phyloP scores from a whole-genome alignment of 2,888 invertebrate species.

The Sussaba pulchella region DNA sequence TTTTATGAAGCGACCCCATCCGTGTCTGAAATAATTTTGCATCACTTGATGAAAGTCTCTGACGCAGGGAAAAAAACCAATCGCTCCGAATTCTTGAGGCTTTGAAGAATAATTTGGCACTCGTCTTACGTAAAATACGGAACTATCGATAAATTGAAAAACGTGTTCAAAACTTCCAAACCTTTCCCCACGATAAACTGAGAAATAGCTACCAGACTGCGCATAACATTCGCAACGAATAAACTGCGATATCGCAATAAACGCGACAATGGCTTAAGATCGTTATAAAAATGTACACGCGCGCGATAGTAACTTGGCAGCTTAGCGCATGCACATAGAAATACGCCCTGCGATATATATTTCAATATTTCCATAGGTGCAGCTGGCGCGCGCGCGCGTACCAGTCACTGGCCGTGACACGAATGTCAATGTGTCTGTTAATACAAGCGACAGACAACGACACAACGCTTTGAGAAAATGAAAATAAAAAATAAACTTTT shows the following conservation, averaged over 20 bases:
- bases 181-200: too few relatives aligned
- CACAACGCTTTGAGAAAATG: constrained; percentile 28
- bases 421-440: constrained; percentile 76
- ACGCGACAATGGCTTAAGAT: constrained; percentile 40
- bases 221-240: constrained; percentile 3
- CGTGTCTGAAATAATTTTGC: too few relatives aligned
- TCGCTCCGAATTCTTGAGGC: too few relatives aligned
- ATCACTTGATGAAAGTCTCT: too few relatives aligned
- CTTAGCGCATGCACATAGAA: constrained; percentile 18
- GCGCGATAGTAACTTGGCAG: constrained; percentile 24
- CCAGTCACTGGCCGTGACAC: constrained; percentile 80
- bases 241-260: constrained; percentile 43
- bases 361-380: constrained; percentile 74
- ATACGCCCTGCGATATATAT: constrained; percentile 39
- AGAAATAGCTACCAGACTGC: constrained; percentile 20
- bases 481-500: too few relatives aligned
- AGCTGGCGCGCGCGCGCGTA: constrained; percentile 61
- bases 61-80: too few relatives aligned
- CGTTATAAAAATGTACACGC: too few relatives aligned
- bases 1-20: too few relatives aligned
- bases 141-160: too few relatives aligned
- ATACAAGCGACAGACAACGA: constrained; percentile 21
- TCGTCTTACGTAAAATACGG: too few relatives aligned
- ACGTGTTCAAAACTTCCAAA: too few relatives aligned
- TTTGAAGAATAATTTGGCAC: too few relatives aligned